Conservation (phyloP, 2,797 vertebrate species). For the Tauraco hartlaubi region DNA sequence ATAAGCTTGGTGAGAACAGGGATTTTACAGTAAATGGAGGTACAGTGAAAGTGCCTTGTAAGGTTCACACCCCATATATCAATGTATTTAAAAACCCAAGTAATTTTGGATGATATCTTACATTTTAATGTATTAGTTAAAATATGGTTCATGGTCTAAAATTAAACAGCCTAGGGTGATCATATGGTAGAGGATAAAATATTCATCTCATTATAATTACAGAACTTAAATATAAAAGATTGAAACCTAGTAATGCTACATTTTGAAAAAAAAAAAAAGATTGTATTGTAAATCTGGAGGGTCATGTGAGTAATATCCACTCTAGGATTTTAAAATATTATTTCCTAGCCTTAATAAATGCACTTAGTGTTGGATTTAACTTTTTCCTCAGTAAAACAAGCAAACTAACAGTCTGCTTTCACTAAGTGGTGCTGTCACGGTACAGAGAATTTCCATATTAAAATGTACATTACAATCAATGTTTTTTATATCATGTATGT, state of each 20-base stretch:
- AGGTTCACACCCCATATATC: slow-evolving; percentile 31
- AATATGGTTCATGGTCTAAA: slow-evolving; percentile 66
- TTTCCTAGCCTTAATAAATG: neutral
- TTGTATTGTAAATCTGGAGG: neutral
- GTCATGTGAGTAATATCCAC: neutral
- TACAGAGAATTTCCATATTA: neutral
- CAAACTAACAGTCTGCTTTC: neutral
- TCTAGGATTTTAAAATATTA: neutral
- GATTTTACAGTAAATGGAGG: slow-evolving; percentile 13
- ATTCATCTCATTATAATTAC: slow-evolving; percentile 79
- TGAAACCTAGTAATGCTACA: slow-evolving; percentile 20
- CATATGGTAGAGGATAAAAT: slow-evolving; percentile 77
- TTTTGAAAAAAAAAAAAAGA: neutral
- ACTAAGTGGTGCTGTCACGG: neutral
- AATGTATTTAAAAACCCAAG: slow-evolving; percentile 32
- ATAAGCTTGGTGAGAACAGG: neutral
- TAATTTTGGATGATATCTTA: slow-evolving; percentile 62
- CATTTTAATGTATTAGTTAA: slow-evolving; percentile 73
- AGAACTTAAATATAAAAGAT: slow-evolving; percentile 61
- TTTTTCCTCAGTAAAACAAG: neutral
- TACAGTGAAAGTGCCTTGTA: neutral
- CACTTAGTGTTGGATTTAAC: neutral
- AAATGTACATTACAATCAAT: neutral
- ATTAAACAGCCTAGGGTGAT: slow-evolving; percentile 75
- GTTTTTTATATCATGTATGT: neutral